Evolutionary conservation across 1,140 invertebrate species (phyloP), one percentile per base, ranked within the genome.

Genomic region (Heliconius melpomene): DNA sequence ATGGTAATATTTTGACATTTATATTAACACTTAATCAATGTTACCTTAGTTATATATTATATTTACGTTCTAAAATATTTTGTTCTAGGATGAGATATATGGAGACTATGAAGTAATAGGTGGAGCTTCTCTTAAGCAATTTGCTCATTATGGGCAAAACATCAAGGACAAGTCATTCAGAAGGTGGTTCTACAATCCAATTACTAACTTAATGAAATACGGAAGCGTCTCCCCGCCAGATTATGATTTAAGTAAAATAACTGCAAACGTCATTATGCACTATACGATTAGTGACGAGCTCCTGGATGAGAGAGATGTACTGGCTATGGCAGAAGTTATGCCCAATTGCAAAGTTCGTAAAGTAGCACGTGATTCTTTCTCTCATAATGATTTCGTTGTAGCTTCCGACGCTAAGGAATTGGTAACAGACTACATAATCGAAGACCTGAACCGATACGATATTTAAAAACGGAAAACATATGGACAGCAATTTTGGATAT

Each of bases 121-220:
- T 7, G 89, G 90, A 0, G 86, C 87, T 26, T 79, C 92, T 1
- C 18, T 92, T 1, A 93, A 92, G 72, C 92, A 93, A 82, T 76
- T 88, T 38, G 90, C 90, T 5, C 91, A 91, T 72, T 93, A 83
- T 57, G 92, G 89, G 6, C 92, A 93, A 77, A 92, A 91, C 70
- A 90, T 93, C 16, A 81, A 86, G 77, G 88, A 90, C 74, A 88
- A 82, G 77, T 3, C 50, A 2, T 93, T 93, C 79, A 83, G 87
- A 77, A 79, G 90, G 40, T 93, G 86, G 86, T 77, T 91, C 66
- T 87, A 89, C 52, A 87, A 86, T 3, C 11, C 32, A 7, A 3
- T 80, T 0, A 57, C n/a, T 2, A 93, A 93, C 76, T 32, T 87
- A 11, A 29, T 71, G n/a, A 75, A 78, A 2, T 93, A 93, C 75